Conservation (phyloP, 2,113 vertebrate genomes). For the Spea multiplicata region DNA sequence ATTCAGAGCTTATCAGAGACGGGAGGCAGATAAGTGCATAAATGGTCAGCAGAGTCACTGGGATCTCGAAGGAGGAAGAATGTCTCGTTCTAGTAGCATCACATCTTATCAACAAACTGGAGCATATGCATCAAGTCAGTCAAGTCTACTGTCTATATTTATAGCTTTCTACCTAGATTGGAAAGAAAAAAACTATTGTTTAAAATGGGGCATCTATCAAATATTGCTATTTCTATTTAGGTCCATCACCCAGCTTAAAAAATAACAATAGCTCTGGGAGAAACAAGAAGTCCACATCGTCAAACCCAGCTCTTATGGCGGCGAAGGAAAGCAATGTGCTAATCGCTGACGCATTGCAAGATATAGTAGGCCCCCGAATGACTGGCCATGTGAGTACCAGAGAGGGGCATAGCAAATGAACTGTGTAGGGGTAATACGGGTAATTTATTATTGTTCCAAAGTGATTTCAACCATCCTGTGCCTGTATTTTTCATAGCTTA, state of each 20-base stretch:
- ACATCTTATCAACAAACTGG: slow-evolving; percentile 33
- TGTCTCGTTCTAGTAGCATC: slow-evolving; percentile 39
- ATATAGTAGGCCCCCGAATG: slow-evolving; percentile 41
- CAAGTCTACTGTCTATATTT: neutral
- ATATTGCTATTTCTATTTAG: neutral
- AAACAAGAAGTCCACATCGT: slow-evolving; percentile 24
- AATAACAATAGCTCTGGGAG: slow-evolving; percentile 28
- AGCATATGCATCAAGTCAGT: slow-evolving; percentile 31
- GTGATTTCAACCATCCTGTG: too few relatives aligned
- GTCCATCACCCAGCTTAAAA: slow-evolving; percentile 36
- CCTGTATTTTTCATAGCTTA: too few relatives aligned
- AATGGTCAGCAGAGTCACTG: neutral
- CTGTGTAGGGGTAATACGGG: too few relatives aligned
- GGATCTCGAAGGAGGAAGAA: slow-evolving; percentile 30
- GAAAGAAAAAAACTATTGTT: neutral
- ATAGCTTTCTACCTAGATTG: neutral
- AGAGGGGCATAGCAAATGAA: neutral
- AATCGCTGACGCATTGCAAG: slow-evolving; percentile 40
- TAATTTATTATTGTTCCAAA: too few relatives aligned
- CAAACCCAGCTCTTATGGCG: slow-evolving; percentile 21
- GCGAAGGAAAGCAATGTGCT: slow-evolving; percentile 35
- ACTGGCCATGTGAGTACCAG: slow-evolving; percentile 36
- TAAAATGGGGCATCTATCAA: neutral
- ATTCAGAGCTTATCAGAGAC: slow-evolving; percentile 25
- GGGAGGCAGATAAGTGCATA: slow-evolving; percentile 12